Base-by-base conservation (phyloP, 2,888 invertebrate species). In the Beris chalybata region DNA sequence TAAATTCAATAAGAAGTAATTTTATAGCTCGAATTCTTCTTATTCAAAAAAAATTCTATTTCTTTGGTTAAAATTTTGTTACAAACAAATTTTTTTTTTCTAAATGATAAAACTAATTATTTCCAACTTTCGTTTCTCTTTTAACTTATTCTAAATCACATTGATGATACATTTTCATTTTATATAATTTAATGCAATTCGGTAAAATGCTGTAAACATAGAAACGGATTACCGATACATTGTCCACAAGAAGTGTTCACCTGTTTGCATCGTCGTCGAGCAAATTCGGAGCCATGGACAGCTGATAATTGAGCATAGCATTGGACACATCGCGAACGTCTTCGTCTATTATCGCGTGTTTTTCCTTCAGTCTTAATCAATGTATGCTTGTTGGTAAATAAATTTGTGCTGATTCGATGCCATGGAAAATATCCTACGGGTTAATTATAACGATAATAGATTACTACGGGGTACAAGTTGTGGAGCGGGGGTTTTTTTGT, bases 231-330 rank as follows among this genome's bases (percentile, higher is more conserved):
- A 3, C 31, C 30, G 3, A 30, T 31, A n/a, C 53, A 53, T 30
- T 53, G 53, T n/a, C 29, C n/a, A n/a, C 53, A 53, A 9, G 31
- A n/a, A 12, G 53, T 53, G 11, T 29, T n/a, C 53, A 53, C 53
- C 31, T 29, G 29, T 53, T 31, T 53, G 9, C 29, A 7, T 12
- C 31, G n/a, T 30, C n/a, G 7, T 29, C 30, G 2, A 1, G 52
- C 52, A 11, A 22, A 22, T 11, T 13, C 12, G 1, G 31, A 53
- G 30, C 31, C 53, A 3, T 53, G 30, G 4, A 31, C 31, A 7
- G 30, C 12, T 9, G 7, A 3, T 31, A 53, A 4, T 30, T 53
- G 30, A 30, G 22, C 29, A 53, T 30, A 30, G 30, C 53, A 53
- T 12, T 22, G 12, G 9, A 31, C 53, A 31, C 53, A 53, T 30